Base-by-base conservation (phyloP, 2,888 invertebrate genomes). In the Chelonus formosanus region DNA sequence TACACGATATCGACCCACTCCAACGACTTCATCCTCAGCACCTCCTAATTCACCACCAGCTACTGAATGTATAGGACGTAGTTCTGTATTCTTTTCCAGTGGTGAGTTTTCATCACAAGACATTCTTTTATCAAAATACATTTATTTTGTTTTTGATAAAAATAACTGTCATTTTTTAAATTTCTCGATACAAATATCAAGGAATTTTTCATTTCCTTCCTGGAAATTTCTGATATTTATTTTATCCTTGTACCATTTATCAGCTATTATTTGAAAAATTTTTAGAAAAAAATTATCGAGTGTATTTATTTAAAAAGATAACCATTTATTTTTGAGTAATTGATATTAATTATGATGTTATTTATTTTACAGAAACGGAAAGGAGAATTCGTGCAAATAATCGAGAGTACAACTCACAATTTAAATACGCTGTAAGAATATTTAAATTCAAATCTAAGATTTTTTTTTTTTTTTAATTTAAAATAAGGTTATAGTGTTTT, bases 381-480 rank as follows among this genome's bases (percentile, higher is more conserved):
- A 91, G 98, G 87, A 90, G 92, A 89, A 97, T 99, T 84, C 93
- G 92, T 88, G 97, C 97, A 82, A 98, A 98, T 87, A 95, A 98
- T 88, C 91, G 95, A 85, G 92, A 91, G 84, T 97, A 93, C 88
- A 99, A 99, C 89, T 90, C 94, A 81, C 94, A 96, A 88, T 98
- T 97, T 88, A 93, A 94, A 86, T 99, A 99, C 89, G 97, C 98
- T 83, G 98, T 98, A 90, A 96, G 96, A 45, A 47, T 10, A 53
- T 50, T 48, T 66, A 3, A 53, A 62, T 66, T 71, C 67, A 59
- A 68, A 63, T 63, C 65, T 61, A 72, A 67, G 55, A 56, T 45
- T 43, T 60, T 69, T 50, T 52, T 70, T 66, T 58, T 59, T 75
- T 67, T 71, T 63, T n/a, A n/a, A 7, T 36, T 20, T 1, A 20